Conservation (phyloP, 2,113 vertebrate genomes). For the Rissa tridactyla region DNA sequence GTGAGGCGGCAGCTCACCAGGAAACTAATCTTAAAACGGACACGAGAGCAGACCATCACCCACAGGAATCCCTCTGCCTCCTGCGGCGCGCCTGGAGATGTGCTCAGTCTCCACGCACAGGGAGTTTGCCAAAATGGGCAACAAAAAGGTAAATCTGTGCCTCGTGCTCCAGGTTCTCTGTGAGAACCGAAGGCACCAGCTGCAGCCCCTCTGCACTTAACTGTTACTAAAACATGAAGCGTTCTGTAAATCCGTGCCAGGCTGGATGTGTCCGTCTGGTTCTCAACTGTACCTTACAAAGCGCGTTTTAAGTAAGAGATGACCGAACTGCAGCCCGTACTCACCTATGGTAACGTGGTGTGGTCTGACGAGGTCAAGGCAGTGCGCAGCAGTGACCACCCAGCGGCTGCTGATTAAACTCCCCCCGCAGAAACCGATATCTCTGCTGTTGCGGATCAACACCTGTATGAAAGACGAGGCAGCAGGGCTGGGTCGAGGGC, state of each 20-base stretch:
- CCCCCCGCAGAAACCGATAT: slow-evolving; percentile 79
- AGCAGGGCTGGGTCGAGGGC: background rate
- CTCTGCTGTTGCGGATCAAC: slow-evolving; percentile 69
- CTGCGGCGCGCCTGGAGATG: rapidly evolving
- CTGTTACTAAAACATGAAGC: no score
- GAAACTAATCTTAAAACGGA: background rate
- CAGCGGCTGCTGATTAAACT: slow-evolving; percentile 78
- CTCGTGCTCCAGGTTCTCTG: rapidly evolving
- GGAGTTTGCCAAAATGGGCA: background rate
- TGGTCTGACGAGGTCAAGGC: slow-evolving; percentile 59
- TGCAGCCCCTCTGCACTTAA: background rate
- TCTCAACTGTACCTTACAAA: background rate
- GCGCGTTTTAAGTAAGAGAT: rapidly evolving
- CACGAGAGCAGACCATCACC: background rate
- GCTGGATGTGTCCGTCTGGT: no score
- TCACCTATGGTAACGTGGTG: slow-evolving; percentile 79
- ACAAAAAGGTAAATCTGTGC: background rate
- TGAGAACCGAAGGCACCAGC: background rate
- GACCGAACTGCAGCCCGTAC: background rate
- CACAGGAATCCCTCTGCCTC: background rate
- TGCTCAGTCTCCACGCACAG: background rate
- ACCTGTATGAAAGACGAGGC: slow-evolving; percentile 62
- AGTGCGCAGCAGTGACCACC: slow-evolving; percentile 86
- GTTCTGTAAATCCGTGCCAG: rapidly evolving
- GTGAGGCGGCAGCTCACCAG: background rate